Evolutionary conservation across 1,140 invertebrate species (phyloP), one percentile per base, ranked within the genome.

Genomic region (Pachyrhynchus sulphureomaculatus): DNA sequence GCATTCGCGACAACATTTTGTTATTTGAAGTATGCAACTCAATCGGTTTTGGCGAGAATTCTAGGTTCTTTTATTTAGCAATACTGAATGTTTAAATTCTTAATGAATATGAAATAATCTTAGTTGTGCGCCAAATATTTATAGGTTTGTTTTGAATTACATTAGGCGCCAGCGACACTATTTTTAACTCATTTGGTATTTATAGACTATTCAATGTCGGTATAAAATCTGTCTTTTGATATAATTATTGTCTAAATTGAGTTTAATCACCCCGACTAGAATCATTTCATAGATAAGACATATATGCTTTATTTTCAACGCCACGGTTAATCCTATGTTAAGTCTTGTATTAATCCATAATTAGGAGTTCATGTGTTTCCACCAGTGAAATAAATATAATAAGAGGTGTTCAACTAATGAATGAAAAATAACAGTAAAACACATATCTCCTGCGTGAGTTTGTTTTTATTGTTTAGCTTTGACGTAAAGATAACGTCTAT

Each of bases 141-240:
- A 60, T 60, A 60, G 57, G 23, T 51, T 60, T 60, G 57, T 60
- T 52, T 60, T 60, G 57, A 51, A 60, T 60, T 60, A 52, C 48
- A 47, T 33, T 53, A 60, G 57, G 57, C 57, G 57, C 57, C 57
- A 60, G 57, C 37, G 1, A 34, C 29, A 33, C 48, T 60, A 60
- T 60, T 60, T 60, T 60, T 60, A 60, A 29, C 48, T 23, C 2
- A 36, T 17, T 39, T 52, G 36, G 48, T 58, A 32, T 47, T 56
- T 56, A 56, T 56, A 56, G 44, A 36, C 39, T 56, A 41, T 39
- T 54, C n/a, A 54, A 41, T 54, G 39, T 6, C 21, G 34, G 21
- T 54, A 17, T 23, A 12, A 20, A 39, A 41, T 32, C 12, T 20
- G 12, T 54, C 15, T 39, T 39, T 36, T 26, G 13, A 41, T 54